Evolutionary conservation across 2,888 invertebrate genomes (phyloP).

Genomic region (Branchipolynoe longqiensis): DNA sequence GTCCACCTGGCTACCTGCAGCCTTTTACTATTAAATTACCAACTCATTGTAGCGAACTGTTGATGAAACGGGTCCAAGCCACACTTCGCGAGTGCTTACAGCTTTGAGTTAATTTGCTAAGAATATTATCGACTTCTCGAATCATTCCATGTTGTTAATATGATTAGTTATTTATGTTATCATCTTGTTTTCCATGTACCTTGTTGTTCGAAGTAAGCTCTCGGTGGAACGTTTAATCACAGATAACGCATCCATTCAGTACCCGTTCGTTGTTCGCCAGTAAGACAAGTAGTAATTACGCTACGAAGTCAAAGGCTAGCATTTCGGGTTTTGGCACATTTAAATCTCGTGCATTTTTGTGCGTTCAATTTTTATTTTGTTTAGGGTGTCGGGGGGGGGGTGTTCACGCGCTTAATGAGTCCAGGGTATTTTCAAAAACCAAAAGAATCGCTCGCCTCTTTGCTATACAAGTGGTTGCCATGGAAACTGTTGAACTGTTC

Average conservation of each 20-base stretch:
- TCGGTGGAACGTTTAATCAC: constrained; percentile 25
- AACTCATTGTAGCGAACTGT: too few relatives aligned
- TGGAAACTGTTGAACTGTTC: constrained; percentile 45
- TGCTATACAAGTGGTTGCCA: constrained; percentile 44
- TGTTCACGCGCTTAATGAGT: background rate
- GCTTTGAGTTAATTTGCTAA: constrained; percentile 52
- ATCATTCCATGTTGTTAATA: constrained; percentile 56
- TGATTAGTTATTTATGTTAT: constrained; percentile 57
- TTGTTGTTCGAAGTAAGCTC: constrained; percentile 26
- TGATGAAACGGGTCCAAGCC: too few relatives aligned
- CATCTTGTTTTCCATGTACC: constrained; percentile 57
- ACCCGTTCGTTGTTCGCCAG: background rate
- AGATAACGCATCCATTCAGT: background rate
- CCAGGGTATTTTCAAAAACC: constrained; percentile 24
- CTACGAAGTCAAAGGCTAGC: constrained; percentile 13
- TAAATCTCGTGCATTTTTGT: background rate
- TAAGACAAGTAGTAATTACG: background rate
- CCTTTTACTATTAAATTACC: too few relatives aligned
- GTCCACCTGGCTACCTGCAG: too few relatives aligned
- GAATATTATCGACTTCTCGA: constrained; percentile 52
- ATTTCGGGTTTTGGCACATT: background rate
- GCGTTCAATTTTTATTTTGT: background rate
- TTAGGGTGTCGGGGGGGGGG: too few relatives aligned
- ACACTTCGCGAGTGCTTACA: constrained; percentile 20
- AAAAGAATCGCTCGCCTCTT: background rate